Conservation (phyloP, 1,140 invertebrate genomes). For the Anastrepha obliqua region DNA sequence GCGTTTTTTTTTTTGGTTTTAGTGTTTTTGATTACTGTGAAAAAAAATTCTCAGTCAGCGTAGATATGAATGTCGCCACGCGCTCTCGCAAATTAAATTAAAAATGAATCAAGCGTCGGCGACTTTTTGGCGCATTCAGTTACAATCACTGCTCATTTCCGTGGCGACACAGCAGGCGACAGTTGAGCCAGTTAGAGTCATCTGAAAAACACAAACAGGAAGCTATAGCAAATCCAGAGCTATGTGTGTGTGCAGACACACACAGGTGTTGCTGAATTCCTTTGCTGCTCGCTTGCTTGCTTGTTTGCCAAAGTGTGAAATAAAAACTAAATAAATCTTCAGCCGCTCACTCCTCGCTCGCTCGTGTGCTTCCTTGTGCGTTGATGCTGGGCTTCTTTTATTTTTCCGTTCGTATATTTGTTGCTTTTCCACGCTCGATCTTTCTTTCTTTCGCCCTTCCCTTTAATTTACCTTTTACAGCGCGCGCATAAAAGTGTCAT, state of each 20-base stretch:
- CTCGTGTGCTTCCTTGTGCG: not conserved
- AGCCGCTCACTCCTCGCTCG: not conserved
- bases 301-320: not conserved
- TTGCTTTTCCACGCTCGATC: not conserved
- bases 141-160: slow-evolving; percentile 48
- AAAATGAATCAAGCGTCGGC: slow-evolving; percentile 43
- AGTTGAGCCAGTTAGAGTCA: not conserved
- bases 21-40: not conserved
- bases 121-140: slow-evolving; percentile 31
- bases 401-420: not conserved
- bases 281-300: not conserved
- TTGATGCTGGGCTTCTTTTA: not conserved
- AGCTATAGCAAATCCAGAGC: not conserved
- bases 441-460: not conserved
- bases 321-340: slow-evolving; percentile 28
- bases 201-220: slow-evolving; percentile 7
- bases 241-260: no score
- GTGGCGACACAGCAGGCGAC: slow-evolving; percentile 2
- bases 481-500: slow-evolving; percentile 15
- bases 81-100: slow-evolving; percentile 15
- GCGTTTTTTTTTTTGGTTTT: not conserved
- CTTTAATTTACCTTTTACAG: not conserved
- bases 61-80: no score
- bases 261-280: not conserved
- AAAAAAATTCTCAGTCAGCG: not conserved